These are phyloP conservation scores for Aphis gossypii DNA, from an alignment of 1,140 invertebrate genomes.

Conservation along the genomic window DNA sequence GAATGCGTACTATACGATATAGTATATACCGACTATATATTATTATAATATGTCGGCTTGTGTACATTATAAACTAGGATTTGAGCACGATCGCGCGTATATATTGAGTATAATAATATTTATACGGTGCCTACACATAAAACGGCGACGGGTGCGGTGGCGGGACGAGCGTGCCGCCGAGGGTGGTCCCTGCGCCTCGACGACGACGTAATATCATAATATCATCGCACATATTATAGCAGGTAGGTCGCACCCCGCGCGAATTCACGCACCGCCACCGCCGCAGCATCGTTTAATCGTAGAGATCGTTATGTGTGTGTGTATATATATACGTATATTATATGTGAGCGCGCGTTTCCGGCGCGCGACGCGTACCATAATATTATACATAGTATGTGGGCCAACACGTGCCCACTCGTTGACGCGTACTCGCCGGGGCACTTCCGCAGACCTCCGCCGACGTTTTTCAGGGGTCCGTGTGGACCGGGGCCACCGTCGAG, in stretches of 20 bases:
- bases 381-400: background rate
- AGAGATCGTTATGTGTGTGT: background rate
- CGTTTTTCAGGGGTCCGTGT: background rate
- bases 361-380: background rate
- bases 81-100: background rate
- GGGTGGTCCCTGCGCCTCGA: background rate
- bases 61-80: background rate
- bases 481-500: background rate
- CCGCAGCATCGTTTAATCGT: background rate
- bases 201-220: too few species aligned
- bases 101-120: background rate
- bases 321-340: too few species aligned
- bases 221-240: background rate
- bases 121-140: background rate
- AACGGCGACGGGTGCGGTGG: background rate
- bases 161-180: background rate
- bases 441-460: conserved; percentile 34
- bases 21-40: too few species aligned
- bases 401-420: conserved; percentile 9
- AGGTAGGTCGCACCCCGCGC: too few species aligned
- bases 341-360: background rate
- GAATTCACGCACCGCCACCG: background rate
- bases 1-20: too few species aligned
- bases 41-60: too few species aligned
- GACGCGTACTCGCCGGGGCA: background rate